phyloP scores from a whole-genome alignment of 1,140 invertebrate genomes.

The Lutraria rhynchaena region DNA sequence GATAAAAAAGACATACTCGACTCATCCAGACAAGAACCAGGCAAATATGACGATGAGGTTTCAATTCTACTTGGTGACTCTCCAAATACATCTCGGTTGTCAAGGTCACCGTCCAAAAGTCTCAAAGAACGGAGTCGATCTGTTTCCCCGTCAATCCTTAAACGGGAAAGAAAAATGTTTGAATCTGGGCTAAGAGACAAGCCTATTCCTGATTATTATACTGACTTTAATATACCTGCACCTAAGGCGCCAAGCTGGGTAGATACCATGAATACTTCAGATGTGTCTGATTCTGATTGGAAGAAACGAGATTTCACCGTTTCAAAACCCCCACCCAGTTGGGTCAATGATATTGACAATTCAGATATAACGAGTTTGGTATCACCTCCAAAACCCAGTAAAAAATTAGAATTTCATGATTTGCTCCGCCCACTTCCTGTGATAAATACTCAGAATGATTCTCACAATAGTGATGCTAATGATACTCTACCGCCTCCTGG shows the following conservation, averaged over 20 bases:
- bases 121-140: conserved; percentile 49
- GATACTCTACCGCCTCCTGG: conserved; percentile 52
- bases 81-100: conserved; percentile 21
- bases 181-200: conserved; percentile 51
- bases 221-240: conserved; percentile 44
- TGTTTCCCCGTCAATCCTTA: conserved; percentile 55
- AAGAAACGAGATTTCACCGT: conserved; percentile 53
- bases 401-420: conserved; percentile 50
- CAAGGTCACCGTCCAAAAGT: conserved; percentile 40
- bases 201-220: conserved; percentile 52
- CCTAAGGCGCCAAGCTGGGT: conserved; percentile 56
- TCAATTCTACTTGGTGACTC: conserved; percentile 43
- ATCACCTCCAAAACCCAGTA: conserved; percentile 33
- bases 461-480: conserved; percentile 47
- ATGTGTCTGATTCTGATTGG: conserved; percentile 50
- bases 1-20: not conserved
- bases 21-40: not conserved
- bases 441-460: conserved; percentile 53
- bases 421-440: conserved; percentile 54
- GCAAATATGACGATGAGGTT: conserved; percentile 53
- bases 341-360: conserved; percentile 55
- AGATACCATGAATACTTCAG: conserved; percentile 52
- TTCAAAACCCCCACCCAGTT: conserved; percentile 46
- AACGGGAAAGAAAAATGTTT: conserved; percentile 56
- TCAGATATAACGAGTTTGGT: conserved; percentile 57